Evolutionary conservation across 2,888 invertebrate genomes (phyloP), one percentile per base, ranked within the genome.

Genomic region (Idaea aversata): DNA sequence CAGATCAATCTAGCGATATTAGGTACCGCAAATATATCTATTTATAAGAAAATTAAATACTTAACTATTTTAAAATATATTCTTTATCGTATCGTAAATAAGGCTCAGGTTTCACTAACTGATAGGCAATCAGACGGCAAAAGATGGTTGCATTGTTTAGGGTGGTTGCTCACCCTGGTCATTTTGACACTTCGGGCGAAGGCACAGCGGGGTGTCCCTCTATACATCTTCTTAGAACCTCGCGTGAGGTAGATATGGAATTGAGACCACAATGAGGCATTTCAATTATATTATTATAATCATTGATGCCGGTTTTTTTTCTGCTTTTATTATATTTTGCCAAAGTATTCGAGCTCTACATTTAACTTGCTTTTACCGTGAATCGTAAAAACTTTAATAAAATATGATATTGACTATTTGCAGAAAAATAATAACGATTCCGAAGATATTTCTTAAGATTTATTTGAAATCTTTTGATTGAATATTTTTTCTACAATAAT

Each of bases 181-280:
- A 88, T 91, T 90, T 91, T 92, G 93, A 93, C 93, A 91, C 91
- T 91, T 92, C 86, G 86, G 86, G 84, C 86, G 87, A 91, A 90
- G 81, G 80, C 89, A 61, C 93, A 88, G 90, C 90, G 85, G 93
- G 93, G 82, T 76, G 85, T 74, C 88, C 70, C 77, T 82, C 83
- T 86, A 85, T 87, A 84, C 81, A 81, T 87, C 79, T 91, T 92
- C 91, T 84, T 75, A 85, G 92, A 91, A 91, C 75, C 82, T 84
- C 80, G 87, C 82, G 89, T 88, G 90, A 82, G 91, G 87, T 84
- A 81, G 70, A 67, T 57, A 34, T 65, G 67, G 76, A 80, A 87
- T 89, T 85, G 83, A 87, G 87, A 86, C 81, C 81, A 83, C 85
- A 85, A 81, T 80, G 78, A 79, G 77, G 87, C 80, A 75, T 82